Percentiles rank a stretch among this genome's conserved stretches.
Conservation (phyloP, 2,888 invertebrate genomes). For the Caenorhabditis japonica region DNA sequence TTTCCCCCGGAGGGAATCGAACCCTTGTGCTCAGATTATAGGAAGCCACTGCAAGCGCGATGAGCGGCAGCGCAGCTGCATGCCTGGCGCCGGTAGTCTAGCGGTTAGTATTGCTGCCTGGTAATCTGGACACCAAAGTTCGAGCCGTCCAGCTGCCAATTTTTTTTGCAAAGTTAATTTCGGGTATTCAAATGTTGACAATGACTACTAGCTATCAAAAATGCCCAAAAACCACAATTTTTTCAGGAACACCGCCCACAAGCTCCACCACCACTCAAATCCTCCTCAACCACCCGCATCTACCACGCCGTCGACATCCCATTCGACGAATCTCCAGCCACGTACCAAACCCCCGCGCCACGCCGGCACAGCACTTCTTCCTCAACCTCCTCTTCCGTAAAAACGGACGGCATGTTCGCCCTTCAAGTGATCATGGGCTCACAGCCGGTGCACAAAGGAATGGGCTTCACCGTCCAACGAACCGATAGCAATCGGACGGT, state of each 20-base stretch:
- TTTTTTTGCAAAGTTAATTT: no score
- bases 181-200: no score
- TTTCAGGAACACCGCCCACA: conserved; percentile 19
- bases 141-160: no score
- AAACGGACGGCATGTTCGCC: conserved; percentile 50
- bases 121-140: no score
- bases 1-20: no score
- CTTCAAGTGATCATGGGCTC: conserved; percentile 59
- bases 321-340: conserved; percentile 58
- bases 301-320: conserved; percentile 66
- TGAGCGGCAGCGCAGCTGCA: no score
- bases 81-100: no score
- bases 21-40: no score
- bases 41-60: no score
- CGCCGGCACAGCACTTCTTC: conserved; percentile 6
- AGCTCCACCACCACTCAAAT: conserved; percentile 23
- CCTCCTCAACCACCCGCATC: conserved; percentile 35
- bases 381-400: conserved; percentile 15
- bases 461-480: conserved; percentile 78
- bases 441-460: conserved; percentile 73
- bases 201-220: no score
- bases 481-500: conserved; percentile 75
- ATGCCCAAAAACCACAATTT: no score
- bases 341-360: conserved; percentile 7
- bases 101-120: no score